Evolutionary conservation across 2,888 invertebrate genomes (phyloP).

Genomic region (Cyclophora albipunctata): DNA sequence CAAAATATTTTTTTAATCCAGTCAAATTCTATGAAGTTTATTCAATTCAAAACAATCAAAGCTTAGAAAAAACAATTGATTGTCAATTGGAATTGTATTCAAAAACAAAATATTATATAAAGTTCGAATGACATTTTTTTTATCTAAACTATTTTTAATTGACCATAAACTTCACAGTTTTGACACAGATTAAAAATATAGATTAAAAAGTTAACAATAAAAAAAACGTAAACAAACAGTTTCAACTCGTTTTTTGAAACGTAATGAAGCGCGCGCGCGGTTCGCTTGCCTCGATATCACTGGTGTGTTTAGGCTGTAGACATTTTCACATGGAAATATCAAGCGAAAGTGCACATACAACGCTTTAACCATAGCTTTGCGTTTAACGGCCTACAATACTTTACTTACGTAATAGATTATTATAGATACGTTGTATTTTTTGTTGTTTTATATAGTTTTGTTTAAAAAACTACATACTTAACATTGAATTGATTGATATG

Average conservation of each 20-base stretch:
- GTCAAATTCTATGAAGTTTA: no score
- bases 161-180: constrained; percentile 10
- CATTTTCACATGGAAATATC: constrained; percentile 47
- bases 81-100: not conserved
- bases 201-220: no score
- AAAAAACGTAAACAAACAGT: no score
- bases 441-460: no score
- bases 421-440: no score
- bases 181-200: not conserved
- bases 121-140: not conserved
- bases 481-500: no score
- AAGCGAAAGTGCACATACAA: constrained; percentile 51
- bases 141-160: constrained; percentile 5
- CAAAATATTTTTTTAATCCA: no score
- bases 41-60: constrained; percentile 4
- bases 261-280: constrained; percentile 40
- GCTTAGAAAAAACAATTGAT: constrained; percentile 1
- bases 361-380: constrained; percentile 1
- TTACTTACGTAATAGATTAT: no score
- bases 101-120: not conserved
- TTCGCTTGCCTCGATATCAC: constrained; percentile 34
- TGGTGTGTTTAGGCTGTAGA: constrained; percentile 46
- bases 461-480: no score
- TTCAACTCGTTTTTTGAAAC: constrained; percentile 14
- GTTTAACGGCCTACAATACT: not conserved